These are phyloP conservation scores for Tenthredo scrophulariae DNA, from an alignment of 2,888 invertebrate genomes.

Conservation along the genomic window DNA sequence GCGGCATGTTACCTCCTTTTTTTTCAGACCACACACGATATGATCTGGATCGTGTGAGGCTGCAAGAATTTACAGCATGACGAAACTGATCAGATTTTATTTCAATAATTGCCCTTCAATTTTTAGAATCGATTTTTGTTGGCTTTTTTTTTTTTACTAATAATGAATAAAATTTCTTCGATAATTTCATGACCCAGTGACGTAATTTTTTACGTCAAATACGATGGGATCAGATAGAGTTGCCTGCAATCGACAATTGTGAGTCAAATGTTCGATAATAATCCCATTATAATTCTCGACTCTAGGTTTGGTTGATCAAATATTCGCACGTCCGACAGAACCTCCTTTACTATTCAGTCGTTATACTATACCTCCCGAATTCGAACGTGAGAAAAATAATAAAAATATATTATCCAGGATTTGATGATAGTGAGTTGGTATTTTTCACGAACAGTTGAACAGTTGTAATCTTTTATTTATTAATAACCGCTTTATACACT, in stretches of 20 bases:
- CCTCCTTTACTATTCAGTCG: background rate
- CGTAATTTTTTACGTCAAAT: background rate
- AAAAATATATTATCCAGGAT: background rate
- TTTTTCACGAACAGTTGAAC: constrained; percentile 10
- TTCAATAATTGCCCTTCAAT: background rate
- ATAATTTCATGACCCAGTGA: constrained; percentile 1
- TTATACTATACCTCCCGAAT: constrained; percentile 17
- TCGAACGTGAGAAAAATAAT: constrained; percentile 12
- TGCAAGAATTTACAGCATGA: background rate
- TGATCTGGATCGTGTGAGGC: background rate
- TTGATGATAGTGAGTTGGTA: background rate
- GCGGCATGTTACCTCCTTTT: background rate
- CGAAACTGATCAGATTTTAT: background rate
- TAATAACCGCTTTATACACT: background rate
- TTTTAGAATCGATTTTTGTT: background rate
- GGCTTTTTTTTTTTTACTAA: background rate
- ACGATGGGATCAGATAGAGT: background rate
- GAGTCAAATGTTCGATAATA: background rate
- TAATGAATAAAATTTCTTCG: background rate
- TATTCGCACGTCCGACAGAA: constrained; percentile 8
- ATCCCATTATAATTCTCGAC: constrained; percentile 25
- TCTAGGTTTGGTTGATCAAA: background rate
- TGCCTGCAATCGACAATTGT: background rate
- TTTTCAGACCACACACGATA: background rate
- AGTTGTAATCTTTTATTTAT: constrained; percentile 21